These are phyloP conservation scores for Delia radicum DNA, from an alignment of 1,140 invertebrate species.

Conservation along the genomic window DNA sequence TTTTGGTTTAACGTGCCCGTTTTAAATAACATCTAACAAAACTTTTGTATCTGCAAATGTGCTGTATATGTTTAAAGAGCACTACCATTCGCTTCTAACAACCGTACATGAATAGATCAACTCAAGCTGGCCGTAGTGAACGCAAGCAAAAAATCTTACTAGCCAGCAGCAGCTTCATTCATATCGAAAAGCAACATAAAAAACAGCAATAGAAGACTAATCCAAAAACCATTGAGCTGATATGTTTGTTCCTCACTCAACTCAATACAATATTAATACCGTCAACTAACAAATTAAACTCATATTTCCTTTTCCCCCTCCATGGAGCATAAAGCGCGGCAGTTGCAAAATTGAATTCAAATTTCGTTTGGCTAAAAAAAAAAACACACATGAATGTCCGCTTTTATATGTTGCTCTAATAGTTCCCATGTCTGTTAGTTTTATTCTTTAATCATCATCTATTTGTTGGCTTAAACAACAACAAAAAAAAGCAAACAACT, in stretches of 20 bases:
- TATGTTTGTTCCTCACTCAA: background rate
- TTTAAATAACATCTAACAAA: background rate
- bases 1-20: background rate
- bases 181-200: background rate
- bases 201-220: background rate
- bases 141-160: conserved; percentile 4
- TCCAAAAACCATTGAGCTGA: background rate
- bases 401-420: background rate
- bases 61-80: background rate
- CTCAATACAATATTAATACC: background rate
- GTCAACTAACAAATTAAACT: background rate
- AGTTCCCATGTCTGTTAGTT: background rate
- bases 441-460: background rate
- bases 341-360: background rate
- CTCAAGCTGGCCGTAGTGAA: background rate
- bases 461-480: background rate
- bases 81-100: conserved; percentile 18
- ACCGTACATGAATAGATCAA: conserved; percentile 16
- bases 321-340: background rate
- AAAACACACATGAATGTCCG: background rate
- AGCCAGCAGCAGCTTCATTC: background rate
- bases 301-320: background rate
- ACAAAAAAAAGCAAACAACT: no score
- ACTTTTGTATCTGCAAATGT: background rate
- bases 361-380: background rate